Evolutionary conservation across 1,140 invertebrate genomes (phyloP), one percentile per base, ranked within the genome.

Genomic region (Akabosia matsudoensis): DNA sequence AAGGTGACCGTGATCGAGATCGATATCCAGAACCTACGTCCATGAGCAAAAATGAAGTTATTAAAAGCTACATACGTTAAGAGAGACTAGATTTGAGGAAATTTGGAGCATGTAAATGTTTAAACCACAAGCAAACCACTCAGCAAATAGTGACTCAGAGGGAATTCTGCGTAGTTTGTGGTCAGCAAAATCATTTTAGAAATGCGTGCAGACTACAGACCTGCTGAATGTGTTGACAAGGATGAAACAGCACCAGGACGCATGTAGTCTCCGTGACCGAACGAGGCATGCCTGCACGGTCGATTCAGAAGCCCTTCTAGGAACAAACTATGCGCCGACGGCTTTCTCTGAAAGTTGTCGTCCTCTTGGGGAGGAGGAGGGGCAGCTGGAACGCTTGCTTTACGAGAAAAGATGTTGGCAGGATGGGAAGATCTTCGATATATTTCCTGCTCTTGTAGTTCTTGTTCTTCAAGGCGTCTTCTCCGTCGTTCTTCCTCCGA

Each of bases 401-500:
- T 79, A 26, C 80, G 70, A 0, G 70, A 71, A 52, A 81, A 79
- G 31, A 79, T 74, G 64, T 79, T 80, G n/a, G 80, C 79, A 54
- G 82, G 78, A 56, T 78, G 77, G n/a, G 82, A 82, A 24, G 80
- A 79, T 67, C 82, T 77, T 31, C 83, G 76, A 22, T 79, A 75
- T 33, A 79, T 64, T 33, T 82, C 82, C 37, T 82, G 77, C 77
- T 76, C 78, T n/a, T 76, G 74, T 56, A 78, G 61, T 56, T 80
- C 71, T 73, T 76, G 77, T 18, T 78, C 78, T 76, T 79, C 76
- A 45, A 80, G 74, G 77, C 82, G 84, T 75, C 81, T 82, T 74
- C 76, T 83, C 84, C 84, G 87, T 83, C 80, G 85, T 83, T 81
- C 88, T 61, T 88, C 84, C 74, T 85, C 81, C 64, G 85, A 85